Evolutionary conservation across 2,797 vertebrate species (phyloP).

Genomic region (Tiaroga cobitis): DNA sequence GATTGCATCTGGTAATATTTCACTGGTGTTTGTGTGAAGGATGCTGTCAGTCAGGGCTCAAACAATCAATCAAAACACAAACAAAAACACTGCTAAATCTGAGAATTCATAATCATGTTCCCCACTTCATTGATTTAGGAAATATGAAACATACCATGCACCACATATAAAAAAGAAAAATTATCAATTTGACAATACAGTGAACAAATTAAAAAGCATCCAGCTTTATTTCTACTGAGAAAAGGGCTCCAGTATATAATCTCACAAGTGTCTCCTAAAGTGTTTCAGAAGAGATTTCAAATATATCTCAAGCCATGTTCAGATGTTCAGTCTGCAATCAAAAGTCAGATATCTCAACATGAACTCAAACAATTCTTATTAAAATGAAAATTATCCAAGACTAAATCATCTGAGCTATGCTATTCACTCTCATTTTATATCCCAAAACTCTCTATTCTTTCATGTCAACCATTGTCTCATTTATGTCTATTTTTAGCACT

Average conservation of each 20-base stretch:
- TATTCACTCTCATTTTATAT: background rate
- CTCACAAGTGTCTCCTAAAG: background rate
- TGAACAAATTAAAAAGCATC: background rate
- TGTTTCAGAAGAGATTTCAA: background rate
- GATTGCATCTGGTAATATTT: conserved; percentile 49
- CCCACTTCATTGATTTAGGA: background rate
- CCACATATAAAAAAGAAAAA: background rate
- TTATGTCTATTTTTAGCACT: background rate
- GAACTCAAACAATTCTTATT: background rate
- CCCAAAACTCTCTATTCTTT: background rate
- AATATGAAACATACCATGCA: background rate
- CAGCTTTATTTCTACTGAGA: background rate
- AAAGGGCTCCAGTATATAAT: background rate
- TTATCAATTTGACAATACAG: background rate
- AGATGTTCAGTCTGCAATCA: background rate
- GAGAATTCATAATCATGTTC: background rate
- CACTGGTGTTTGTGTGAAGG: conserved; percentile 38
- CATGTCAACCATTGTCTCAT: background rate
- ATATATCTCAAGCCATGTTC: background rate
- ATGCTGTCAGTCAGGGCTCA: conserved; percentile 22
- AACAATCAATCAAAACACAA: conserved; percentile 16
- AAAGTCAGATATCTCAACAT: background rate
- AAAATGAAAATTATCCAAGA: background rate
- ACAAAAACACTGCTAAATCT: conserved; percentile 1
- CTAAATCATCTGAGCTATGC: background rate